phyloP scores from a whole-genome alignment of 1,140 invertebrate species.

The Littorina saxatilis region DNA sequence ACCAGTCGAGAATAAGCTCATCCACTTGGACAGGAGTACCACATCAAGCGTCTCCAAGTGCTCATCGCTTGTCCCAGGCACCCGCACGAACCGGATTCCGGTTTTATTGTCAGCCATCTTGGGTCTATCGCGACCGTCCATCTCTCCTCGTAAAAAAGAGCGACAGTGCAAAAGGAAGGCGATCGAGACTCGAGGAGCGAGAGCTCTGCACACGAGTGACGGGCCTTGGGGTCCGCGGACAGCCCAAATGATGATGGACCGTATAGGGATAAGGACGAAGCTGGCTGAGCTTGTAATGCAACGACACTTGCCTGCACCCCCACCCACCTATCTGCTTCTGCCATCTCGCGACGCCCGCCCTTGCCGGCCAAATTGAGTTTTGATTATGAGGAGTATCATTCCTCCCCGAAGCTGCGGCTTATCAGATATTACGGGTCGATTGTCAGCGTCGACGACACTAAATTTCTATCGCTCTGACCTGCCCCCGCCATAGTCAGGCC shows the following conservation, averaged over 20 bases:
- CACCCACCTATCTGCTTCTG: conserved; percentile 16
- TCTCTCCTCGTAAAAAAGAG: conserved; percentile 33
- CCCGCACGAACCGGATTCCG: conserved; percentile 6
- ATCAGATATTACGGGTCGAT: conserved; percentile 39
- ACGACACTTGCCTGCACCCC: conserved; percentile 32
- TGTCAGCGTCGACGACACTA: conserved; percentile 41
- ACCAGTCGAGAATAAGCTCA: no score
- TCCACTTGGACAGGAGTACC: no score
- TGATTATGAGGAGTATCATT: conserved; percentile 41
- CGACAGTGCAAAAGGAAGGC: neutral
- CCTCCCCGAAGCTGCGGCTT: conserved; percentile 35
- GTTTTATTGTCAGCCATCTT: conserved; percentile 33
- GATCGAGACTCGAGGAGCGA: neutral
- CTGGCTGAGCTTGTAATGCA: conserved; percentile 25
- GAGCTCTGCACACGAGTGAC: neutral
- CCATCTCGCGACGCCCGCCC: conserved; percentile 17
- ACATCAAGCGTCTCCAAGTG: neutral
- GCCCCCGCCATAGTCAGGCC: conserved; percentile 29
- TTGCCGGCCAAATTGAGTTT: conserved; percentile 36
- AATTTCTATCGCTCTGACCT: conserved; percentile 30
- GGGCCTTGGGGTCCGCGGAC: conserved; percentile 21
- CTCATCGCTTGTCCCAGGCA: neutral
- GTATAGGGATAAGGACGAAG: neutral
- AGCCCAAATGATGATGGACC: conserved; percentile 38
- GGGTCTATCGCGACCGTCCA: conserved; percentile 22